phyloP scores from a whole-genome alignment of 2,113 vertebrate species.

The Burhinus oedicnemus region DNA sequence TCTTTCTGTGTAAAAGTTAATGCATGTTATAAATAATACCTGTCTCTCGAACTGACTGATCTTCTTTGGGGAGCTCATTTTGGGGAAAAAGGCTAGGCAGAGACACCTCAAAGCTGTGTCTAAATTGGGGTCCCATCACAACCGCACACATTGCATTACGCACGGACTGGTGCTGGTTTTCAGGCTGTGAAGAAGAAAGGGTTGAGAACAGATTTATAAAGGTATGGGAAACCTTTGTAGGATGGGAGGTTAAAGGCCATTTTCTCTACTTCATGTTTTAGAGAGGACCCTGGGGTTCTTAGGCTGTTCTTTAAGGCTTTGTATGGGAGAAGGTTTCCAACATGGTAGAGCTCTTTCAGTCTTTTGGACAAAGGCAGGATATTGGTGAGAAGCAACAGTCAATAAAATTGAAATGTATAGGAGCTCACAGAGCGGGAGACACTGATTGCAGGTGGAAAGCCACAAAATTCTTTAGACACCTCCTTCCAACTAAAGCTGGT shows the following conservation, averaged over 20 bases:
- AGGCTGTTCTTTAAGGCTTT: neutral
- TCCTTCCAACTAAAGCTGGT: neutral
- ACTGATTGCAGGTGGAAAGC: neutral
- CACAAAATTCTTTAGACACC: neutral
- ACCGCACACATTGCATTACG: neutral
- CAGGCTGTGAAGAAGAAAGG: neutral
- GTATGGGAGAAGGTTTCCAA: neutral
- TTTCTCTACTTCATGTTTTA: neutral
- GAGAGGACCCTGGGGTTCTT: neutral
- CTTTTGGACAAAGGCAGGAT: neutral
- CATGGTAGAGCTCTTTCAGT: neutral
- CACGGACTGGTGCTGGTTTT: accelerated
- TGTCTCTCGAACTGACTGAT: conserved; percentile 4
- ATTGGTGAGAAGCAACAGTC: neutral
- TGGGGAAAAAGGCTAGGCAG: neutral
- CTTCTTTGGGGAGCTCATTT: conserved; percentile 35
- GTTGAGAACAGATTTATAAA: neutral
- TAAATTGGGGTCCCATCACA: conserved; percentile 5
- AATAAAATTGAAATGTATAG: neutral
- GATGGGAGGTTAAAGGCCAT: neutral
- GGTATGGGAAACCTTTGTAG: neutral
- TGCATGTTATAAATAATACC: conserved; percentile 49
- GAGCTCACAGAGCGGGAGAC: neutral
- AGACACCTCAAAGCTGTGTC: conserved; percentile 10
- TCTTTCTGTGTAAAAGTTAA: conserved; percentile 44